phyloP scores from a whole-genome alignment of 2,888 invertebrate species.

The Selenia dentaria region DNA sequence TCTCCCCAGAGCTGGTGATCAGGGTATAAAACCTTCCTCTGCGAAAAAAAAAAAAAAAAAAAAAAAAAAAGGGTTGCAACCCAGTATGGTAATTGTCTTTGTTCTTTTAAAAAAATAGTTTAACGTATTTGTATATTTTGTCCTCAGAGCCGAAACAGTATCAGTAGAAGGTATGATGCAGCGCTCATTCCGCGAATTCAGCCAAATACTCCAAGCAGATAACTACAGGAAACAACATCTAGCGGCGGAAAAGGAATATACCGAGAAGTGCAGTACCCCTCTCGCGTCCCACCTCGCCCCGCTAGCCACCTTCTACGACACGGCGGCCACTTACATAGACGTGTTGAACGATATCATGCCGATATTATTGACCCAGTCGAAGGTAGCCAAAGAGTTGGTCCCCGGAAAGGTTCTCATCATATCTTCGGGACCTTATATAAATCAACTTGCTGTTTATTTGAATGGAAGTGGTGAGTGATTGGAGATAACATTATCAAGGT shows the following conservation, averaged over 20 bases:
- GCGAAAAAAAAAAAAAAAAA: too few species aligned
- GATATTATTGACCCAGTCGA: conserved; percentile 76
- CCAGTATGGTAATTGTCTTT: too few species aligned
- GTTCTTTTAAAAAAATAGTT: too few species aligned
- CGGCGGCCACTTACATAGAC: conserved; percentile 86
- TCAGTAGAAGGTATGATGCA: conserved; percentile 98
- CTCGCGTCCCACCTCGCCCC: conserved; percentile 86
- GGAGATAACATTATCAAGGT: too few species aligned
- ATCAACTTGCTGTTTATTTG: conserved; percentile 89
- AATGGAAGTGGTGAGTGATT: conserved; percentile 66
- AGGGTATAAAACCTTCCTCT: too few species aligned
- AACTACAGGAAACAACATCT: conserved; percentile 87
- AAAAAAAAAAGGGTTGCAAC: too few species aligned
- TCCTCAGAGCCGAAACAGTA: conserved; percentile 89
- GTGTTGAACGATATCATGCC: conserved; percentile 84
- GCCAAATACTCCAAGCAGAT: conserved; percentile 86
- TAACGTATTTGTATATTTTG: too few species aligned
- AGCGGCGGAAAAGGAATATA: conserved; percentile 85
- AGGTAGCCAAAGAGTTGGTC: conserved; percentile 86
- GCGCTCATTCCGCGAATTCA: conserved; percentile 91
- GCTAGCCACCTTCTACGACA: conserved; percentile 87
- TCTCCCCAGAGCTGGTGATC: too few species aligned
- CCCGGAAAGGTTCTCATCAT: conserved; percentile 91
- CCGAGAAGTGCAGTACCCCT: conserved; percentile 76
- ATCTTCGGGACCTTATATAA: conserved; percentile 87